A percentile compares a stretch with the other conserved stretches of the same genome.
These are phyloP conservation scores for Drosophila neonasuta DNA, from an alignment of 2,888 invertebrate species.

Conservation along the genomic window DNA sequence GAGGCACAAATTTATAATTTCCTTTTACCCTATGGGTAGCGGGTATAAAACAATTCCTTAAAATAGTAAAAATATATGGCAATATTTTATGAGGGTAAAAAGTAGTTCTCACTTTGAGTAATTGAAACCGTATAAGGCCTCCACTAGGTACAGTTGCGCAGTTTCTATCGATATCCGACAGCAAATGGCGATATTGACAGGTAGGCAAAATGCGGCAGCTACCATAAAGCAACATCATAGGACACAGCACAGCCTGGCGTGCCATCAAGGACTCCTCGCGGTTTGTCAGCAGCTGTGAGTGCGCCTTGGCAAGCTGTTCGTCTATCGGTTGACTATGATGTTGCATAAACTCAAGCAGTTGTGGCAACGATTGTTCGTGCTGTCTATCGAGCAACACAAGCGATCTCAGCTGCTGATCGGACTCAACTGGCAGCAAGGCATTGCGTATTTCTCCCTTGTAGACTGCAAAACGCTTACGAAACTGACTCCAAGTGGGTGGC, in stretches of 20 bases:
- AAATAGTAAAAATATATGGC: too few species aligned
- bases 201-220: constrained; percentile 1
- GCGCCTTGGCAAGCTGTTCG: neutral
- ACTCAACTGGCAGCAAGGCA: neutral
- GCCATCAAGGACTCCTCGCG: neutral
- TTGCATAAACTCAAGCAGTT: neutral
- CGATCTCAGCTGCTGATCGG: neutral
- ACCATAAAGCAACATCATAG: constrained; percentile 8
- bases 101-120: neutral
- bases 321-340: neutral
- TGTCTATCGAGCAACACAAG: neutral
- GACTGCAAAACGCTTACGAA: neutral
- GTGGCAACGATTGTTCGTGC: neutral
- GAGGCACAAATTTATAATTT: too few species aligned
- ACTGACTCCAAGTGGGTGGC: neutral
- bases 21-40: too few species aligned
- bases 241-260: neutral
- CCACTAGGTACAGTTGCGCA: constrained; percentile 7
- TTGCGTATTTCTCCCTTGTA: neutral
- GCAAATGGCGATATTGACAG: constrained; percentile 5
- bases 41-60: too few species aligned
- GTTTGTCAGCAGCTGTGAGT: neutral
- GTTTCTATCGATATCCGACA: neutral
- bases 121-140: neutral
- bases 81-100: too few species aligned